A percentile compares a stretch with the other conserved stretches of the same genome.
phyloP scores from a whole-genome alignment of 2,888 invertebrate genomes.

The Acanthopleura granulata region DNA sequence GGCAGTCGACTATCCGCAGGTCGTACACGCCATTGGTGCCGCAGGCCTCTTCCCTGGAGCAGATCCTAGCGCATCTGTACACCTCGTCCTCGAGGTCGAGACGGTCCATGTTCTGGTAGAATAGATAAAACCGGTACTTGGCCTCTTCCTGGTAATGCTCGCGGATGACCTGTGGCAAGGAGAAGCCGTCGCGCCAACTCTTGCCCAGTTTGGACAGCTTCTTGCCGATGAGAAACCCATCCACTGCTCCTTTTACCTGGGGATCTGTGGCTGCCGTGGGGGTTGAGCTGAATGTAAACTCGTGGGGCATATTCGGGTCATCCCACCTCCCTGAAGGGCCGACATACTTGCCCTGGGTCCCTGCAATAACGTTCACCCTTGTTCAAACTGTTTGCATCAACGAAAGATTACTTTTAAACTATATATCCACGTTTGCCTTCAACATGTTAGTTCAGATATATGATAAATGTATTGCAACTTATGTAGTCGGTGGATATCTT shows the following conservation, averaged over 20 bases:
- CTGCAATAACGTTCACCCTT: background rate
- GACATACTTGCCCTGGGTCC: background rate
- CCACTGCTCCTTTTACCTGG: conserved; percentile 4
- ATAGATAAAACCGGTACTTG: background rate
- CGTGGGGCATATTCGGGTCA: conserved; percentile 4
- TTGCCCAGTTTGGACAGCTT: conserved; percentile 2
- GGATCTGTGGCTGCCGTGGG: conserved; percentile 1
- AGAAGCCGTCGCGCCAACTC: background rate
- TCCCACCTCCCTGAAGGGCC: background rate
- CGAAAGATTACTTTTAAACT: too few species aligned
- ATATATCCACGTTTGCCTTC: too few species aligned
- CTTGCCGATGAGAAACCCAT: conserved; percentile 10
- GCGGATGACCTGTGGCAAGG: background rate
- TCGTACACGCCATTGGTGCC: conserved; percentile 11
- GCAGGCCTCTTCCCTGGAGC: background rate
- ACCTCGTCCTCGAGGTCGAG: conserved; percentile 12
- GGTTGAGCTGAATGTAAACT: background rate
- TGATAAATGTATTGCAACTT: too few species aligned
- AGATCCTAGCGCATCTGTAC: background rate
- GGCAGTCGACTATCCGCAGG: background rate
- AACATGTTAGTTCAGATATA: too few species aligned
- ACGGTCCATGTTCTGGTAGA: conserved; percentile 1
- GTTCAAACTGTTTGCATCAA: too few species aligned
- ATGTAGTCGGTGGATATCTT: too few species aligned
- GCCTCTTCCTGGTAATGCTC: background rate